These are phyloP conservation scores for Tetragonula clypearis DNA, from an alignment of 1,140 invertebrate genomes.

Conservation along the genomic window DNA sequence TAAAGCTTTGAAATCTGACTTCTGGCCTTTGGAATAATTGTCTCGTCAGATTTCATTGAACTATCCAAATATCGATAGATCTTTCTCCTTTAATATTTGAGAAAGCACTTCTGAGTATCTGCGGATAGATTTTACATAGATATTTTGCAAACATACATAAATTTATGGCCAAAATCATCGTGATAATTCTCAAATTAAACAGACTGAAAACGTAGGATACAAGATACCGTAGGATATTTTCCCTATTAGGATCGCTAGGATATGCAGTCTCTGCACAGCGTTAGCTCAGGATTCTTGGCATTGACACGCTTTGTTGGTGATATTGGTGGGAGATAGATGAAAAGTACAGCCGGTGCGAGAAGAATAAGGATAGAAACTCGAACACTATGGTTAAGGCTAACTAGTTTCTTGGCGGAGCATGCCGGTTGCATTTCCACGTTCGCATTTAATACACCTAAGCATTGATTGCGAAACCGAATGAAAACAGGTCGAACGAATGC, in stretches of 20 bases:
- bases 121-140: not conserved
- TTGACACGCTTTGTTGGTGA: conserved; percentile 57
- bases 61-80: not conserved
- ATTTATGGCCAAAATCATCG: not conserved
- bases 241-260: not conserved
- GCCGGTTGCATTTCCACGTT: conserved; percentile 61
- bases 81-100: not conserved
- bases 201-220: not conserved
- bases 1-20: not conserved
- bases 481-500: conserved; percentile 51
- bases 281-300: conserved; percentile 60
- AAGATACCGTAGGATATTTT: too few species aligned
- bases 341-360: conserved; percentile 2
- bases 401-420: conserved; percentile 51
- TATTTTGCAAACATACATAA: not conserved
- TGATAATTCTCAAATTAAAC: not conserved
- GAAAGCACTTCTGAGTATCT: too few species aligned
- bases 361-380: conserved; percentile 61
- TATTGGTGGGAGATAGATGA: conserved; percentile 46
- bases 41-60: not conserved
- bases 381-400: conserved; percentile 68
- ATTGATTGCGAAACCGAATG: conserved; percentile 48
- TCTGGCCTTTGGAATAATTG: not conserved
- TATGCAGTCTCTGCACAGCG: not conserved
- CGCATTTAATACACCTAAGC: conserved; percentile 47